phyloP scores from a whole-genome alignment of 2,797 vertebrate genomes.

The Sciurus vulgaris region DNA sequence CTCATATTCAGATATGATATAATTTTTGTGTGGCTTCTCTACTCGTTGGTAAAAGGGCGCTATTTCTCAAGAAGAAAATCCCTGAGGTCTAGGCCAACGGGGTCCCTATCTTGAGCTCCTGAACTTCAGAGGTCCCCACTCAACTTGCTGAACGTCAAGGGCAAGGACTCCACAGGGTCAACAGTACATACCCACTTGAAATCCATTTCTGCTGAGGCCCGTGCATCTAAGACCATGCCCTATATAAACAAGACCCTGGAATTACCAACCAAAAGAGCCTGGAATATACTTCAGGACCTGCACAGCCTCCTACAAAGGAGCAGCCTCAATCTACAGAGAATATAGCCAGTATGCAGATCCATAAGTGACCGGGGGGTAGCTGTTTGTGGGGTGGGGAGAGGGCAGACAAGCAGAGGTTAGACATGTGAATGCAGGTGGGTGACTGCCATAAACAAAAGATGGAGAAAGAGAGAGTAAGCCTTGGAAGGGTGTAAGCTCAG shows the following conservation, averaged over 20 bases:
- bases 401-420: background rate
- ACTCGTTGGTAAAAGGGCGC: background rate
- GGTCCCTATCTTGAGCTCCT: background rate
- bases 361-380: background rate
- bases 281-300: background rate
- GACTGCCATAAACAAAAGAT: background rate
- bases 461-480: background rate
- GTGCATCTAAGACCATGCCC: background rate
- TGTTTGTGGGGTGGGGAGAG: background rate
- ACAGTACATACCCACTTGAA: background rate
- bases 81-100: background rate
- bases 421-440: background rate
- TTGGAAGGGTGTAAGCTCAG: background rate
- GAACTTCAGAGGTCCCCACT: background rate
- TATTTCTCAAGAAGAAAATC: background rate
- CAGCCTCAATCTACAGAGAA: background rate
- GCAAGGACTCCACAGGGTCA: background rate
- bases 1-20: background rate
- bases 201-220: background rate
- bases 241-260: background rate
- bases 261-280: background rate
- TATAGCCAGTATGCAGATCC: rapidly evolving
- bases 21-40: background rate
- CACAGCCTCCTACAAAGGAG: background rate
- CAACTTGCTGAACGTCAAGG: background rate